Conservation (phyloP, 2,113 vertebrate genomes). For the Hiodon tergisus region DNA sequence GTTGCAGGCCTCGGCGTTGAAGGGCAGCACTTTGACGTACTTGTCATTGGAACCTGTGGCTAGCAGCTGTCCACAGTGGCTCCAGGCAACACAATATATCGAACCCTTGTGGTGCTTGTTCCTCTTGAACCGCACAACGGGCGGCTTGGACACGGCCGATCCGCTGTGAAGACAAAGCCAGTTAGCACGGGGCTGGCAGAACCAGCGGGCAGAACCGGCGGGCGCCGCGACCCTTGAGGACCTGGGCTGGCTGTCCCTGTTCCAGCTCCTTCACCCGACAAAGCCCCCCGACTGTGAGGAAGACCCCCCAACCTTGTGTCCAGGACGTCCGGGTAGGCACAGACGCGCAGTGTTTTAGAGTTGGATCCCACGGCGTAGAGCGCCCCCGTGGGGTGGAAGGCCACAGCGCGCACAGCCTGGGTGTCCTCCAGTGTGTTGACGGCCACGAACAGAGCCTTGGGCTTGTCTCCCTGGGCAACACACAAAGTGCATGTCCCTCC, state of each 20-base stretch:
- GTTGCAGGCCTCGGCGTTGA: conserved; percentile 93
- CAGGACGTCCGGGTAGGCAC: conserved; percentile 85
- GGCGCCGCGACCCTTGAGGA: too few relatives aligned
- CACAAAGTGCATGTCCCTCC: neutral
- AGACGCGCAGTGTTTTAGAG: conserved; percentile 93
- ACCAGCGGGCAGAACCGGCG: too few relatives aligned
- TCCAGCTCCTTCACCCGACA: neutral
- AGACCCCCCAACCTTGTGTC: conserved; percentile 70
- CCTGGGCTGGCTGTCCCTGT: too few relatives aligned
- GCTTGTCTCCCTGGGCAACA: conserved; percentile 66
- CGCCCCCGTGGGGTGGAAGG: conserved; percentile 87
- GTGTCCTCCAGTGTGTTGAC: conserved; percentile 89
- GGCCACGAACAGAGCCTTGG: conserved; percentile 80
- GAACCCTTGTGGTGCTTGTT: conserved; percentile 99
- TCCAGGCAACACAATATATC: conserved; percentile 98
- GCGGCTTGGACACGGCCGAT: conserved; percentile 68
- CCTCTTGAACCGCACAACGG: conserved; percentile 88
- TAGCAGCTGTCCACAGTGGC: conserved; percentile 89
- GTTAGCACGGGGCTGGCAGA: neutral
- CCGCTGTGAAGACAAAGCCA: conserved; percentile 51
- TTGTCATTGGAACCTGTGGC: conserved; percentile 98
- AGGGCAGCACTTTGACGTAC: conserved; percentile 96
- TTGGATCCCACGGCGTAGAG: conserved; percentile 95
- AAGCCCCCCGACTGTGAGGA: neutral
- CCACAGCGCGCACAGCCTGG: conserved; percentile 91